Conservation (phyloP, 1,140 invertebrate species). For the Brachionus plicatilis region DNA sequence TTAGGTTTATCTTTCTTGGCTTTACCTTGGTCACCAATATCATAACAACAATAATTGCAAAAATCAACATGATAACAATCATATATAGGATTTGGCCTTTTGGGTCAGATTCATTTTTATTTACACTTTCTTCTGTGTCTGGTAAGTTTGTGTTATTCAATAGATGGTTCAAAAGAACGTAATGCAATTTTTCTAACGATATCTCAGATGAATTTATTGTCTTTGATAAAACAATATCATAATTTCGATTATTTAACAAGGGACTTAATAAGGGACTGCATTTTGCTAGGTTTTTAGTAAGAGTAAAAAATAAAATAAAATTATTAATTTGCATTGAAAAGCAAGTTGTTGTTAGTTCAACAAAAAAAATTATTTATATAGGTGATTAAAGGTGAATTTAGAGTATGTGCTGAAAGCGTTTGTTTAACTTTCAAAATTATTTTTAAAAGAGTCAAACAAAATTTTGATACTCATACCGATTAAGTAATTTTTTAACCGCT, state of each 20-base stretch:
- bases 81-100: neutral
- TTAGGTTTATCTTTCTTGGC: neutral
- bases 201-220: neutral
- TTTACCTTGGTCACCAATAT: conserved; percentile 4
- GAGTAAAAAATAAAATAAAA: neutral
- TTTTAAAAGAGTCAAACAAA: neutral
- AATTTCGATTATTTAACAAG: neutral
- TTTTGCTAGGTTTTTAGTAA: neutral
- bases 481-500: neutral
- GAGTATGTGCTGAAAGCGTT: neutral
- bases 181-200: neutral
- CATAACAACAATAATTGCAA: neutral
- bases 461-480: neutral
- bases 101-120: neutral
- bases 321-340: neutral
- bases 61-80: neutral
- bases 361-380: neutral
- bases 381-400: neutral
- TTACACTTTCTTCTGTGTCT: neutral
- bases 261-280: neutral
- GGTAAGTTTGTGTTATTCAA: neutral
- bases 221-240: neutral
- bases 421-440: neutral
- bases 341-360: neutral
- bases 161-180: neutral